Conservation (phyloP, 1,140 invertebrate species). For the Prorops nasuta region DNA sequence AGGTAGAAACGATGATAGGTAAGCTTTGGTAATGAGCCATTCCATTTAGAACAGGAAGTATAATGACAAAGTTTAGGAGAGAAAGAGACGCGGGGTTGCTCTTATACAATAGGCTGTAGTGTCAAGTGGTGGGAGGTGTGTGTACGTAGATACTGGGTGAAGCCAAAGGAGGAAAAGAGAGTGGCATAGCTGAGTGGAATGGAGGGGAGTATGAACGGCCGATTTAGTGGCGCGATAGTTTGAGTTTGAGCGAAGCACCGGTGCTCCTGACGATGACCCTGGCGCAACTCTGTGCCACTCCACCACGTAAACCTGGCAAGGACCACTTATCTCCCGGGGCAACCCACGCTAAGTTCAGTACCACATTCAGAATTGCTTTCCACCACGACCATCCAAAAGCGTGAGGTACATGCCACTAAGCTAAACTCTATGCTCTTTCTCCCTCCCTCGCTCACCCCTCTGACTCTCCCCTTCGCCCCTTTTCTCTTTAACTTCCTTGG, state of each 20-base stretch:
- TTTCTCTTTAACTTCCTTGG: too few relatives aligned
- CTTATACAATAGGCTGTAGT: too few relatives aligned
- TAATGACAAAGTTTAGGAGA: conserved; percentile 25
- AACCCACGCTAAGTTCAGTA: conserved; percentile 19
- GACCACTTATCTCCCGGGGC: conserved; percentile 31
- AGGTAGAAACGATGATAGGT: conserved; percentile 29
- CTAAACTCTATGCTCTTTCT: too few relatives aligned
- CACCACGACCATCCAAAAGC: conserved; percentile 13
- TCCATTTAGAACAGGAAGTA: conserved; percentile 41
- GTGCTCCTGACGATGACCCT: conserved; percentile 24
- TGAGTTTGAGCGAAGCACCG: conserved; percentile 21
- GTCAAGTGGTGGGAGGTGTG: background rate
- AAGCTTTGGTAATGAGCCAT: conserved; percentile 35
- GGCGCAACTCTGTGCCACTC: conserved; percentile 14
- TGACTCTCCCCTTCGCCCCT: too few relatives aligned
- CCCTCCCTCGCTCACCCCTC: too few relatives aligned
- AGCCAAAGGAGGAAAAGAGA: background rate
- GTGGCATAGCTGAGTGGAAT: background rate
- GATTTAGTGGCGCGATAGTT: conserved; percentile 25
- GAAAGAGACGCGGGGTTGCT: background rate
- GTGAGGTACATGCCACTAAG: too few relatives aligned
- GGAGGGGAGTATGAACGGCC: conserved; percentile 7
- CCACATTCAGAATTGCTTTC: conserved; percentile 20
- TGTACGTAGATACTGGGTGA: background rate
- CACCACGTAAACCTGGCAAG: conserved; percentile 17